These are phyloP conservation scores for Dusona sp. DNA, from an alignment of 2,888 invertebrate genomes.

Conservation along the genomic window DNA sequence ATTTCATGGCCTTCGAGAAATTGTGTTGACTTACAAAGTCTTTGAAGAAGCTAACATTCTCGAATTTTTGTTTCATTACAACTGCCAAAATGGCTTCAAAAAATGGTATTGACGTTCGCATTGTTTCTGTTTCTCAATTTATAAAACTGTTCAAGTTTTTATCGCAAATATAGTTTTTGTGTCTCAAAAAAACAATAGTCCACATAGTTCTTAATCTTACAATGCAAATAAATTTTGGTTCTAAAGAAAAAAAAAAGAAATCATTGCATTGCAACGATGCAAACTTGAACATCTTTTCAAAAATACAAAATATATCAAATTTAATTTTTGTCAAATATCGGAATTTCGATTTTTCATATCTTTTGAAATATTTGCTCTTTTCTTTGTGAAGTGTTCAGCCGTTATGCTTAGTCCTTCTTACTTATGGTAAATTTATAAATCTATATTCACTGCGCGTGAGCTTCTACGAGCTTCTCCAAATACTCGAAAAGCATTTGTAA, in stretches of 20 bases:
- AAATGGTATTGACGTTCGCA: too few species aligned
- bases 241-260: too few species aligned
- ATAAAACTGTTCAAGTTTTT: too few species aligned
- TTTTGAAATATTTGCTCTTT: not conserved
- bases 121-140: too few species aligned
- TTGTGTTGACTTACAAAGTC: not conserved
- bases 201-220: too few species aligned
- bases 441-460: not conserved
- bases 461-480: not conserved
- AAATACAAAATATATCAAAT: too few species aligned
- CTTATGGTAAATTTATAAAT: not conserved
- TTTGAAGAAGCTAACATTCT: not conserved
- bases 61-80: not conserved
- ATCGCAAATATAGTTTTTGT: too few species aligned
- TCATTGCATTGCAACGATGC: too few species aligned
- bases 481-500: not conserved
- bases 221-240: too few species aligned
- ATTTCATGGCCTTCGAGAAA: not conserved
- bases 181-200: too few species aligned
- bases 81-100: not conserved
- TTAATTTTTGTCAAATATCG: not conserved
- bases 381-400: too few species aligned
- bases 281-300: too few species aligned
- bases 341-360: not conserved
- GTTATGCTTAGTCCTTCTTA: not conserved